Percentiles rank a stretch among this genome's conserved stretches.
Conservation (phyloP, 2,888 invertebrate genomes). For the Hydrotaea diabolus region DNA sequence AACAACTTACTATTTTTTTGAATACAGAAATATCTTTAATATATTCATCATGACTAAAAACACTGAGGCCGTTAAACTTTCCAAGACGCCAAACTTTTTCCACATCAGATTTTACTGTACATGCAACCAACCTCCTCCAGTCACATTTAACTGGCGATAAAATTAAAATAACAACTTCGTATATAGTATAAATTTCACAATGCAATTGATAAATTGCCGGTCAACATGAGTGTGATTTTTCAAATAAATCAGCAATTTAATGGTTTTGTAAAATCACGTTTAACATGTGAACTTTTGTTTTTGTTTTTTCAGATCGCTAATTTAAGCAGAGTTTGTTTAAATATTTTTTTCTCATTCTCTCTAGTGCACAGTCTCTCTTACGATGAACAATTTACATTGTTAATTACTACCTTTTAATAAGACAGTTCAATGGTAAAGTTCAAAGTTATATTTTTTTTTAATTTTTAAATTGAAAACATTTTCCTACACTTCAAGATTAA, state of each 20-base stretch:
- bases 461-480: not conserved
- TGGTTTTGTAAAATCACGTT: constrained; percentile 45
- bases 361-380: too few species aligned
- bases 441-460: not conserved
- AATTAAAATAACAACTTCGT: too few species aligned
- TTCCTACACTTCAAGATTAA: too few species aligned
- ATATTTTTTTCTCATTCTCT: not conserved
- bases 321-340: not conserved
- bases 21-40: too few species aligned
- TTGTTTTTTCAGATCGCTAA: not conserved
- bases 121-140: not conserved
- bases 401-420: not conserved
- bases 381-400: constrained; percentile 6
- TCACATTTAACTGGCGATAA: not conserved
- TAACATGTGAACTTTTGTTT: constrained; percentile 49
- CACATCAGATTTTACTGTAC: not conserved
- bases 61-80: not conserved
- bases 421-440: constrained; percentile 3
- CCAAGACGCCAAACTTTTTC: not conserved
- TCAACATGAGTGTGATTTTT: constrained; percentile 43
- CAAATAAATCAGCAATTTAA: constrained; percentile 44
- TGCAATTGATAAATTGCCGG: constrained; percentile 30
- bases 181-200: too few species aligned
- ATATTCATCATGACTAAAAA: too few species aligned
- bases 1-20: too few species aligned